These are phyloP conservation scores for Rhamphomyia laevipes DNA, from an alignment of 2,888 invertebrate genomes.

Conservation along the genomic window DNA sequence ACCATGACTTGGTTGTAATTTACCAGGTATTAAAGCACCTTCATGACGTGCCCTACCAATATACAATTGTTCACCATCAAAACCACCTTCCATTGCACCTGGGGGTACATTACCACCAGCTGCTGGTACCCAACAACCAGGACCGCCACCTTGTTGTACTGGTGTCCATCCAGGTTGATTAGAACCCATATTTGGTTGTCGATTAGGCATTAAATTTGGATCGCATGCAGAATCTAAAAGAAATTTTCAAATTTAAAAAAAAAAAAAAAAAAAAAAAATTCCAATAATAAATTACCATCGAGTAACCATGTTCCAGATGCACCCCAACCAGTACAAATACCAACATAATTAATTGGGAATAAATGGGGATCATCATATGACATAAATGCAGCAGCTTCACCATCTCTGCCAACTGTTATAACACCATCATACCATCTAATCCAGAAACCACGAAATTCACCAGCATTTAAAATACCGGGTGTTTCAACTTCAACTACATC, in stretches of 20 bases:
- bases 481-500: slow-evolving; percentile 60
- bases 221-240: slow-evolving; percentile 26
- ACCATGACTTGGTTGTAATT: slow-evolving; percentile 52
- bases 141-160: slow-evolving; percentile 18
- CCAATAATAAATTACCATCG: slow-evolving; percentile 46
- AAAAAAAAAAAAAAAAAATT: not conserved
- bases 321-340: slow-evolving; percentile 80
- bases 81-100: slow-evolving; percentile 55
- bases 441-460: slow-evolving; percentile 77
- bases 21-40: slow-evolving; percentile 68
- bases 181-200: slow-evolving; percentile 8
- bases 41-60: slow-evolving; percentile 56
- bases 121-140: slow-evolving; percentile 47
- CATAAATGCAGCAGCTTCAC: slow-evolving; percentile 59
- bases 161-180: slow-evolving; percentile 3
- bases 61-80: slow-evolving; percentile 49
- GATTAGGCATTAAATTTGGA: no score
- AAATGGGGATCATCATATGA: slow-evolving; percentile 59
- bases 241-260: slow-evolving; percentile 23
- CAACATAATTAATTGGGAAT: slow-evolving; percentile 60
- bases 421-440: slow-evolving; percentile 61
- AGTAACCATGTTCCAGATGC: slow-evolving; percentile 70
- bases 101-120: slow-evolving; percentile 54
- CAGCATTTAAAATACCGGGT: slow-evolving; percentile 56
- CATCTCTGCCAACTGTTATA: slow-evolving; percentile 60